Evolutionary conservation across 2,797 vertebrate genomes (phyloP).

Genomic region (Malurus leucopterus): DNA sequence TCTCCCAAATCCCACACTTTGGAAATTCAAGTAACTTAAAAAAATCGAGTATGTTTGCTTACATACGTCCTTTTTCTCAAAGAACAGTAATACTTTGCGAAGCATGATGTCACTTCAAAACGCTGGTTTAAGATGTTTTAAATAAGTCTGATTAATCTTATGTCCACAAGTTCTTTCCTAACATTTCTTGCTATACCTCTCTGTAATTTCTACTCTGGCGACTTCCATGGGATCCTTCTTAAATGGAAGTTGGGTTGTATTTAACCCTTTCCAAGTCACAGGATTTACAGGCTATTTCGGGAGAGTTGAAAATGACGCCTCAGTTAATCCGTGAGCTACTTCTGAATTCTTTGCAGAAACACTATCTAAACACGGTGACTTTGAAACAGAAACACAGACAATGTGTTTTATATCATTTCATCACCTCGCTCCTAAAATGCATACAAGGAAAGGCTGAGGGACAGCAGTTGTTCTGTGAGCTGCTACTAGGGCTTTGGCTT

Average conservation of each 20-base stretch:
- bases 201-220: neutral
- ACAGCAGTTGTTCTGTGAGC: neutral
- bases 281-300: neutral
- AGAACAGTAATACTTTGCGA: neutral
- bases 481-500: neutral
- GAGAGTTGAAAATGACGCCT: neutral
- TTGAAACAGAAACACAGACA: neutral
- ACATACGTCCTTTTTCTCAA: neutral
- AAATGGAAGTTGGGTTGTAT: neutral
- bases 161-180: neutral
- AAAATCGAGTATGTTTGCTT: neutral
- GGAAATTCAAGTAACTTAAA: neutral
- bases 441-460: neutral
- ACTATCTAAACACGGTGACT: neutral
- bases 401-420: neutral
- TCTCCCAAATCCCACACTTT: neutral
- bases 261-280: neutral
- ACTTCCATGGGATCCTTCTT: neutral
- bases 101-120: neutral
- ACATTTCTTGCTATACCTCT: neutral
- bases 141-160: neutral
- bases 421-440: neutral
- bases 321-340: neutral
- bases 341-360: neutral
- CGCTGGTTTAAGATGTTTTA: neutral